A percentile compares a stretch with the other conserved stretches of the same genome.
Evolutionary conservation across 2,113 vertebrate species (phyloP).

Genomic region (Callipepla squamata): DNA sequence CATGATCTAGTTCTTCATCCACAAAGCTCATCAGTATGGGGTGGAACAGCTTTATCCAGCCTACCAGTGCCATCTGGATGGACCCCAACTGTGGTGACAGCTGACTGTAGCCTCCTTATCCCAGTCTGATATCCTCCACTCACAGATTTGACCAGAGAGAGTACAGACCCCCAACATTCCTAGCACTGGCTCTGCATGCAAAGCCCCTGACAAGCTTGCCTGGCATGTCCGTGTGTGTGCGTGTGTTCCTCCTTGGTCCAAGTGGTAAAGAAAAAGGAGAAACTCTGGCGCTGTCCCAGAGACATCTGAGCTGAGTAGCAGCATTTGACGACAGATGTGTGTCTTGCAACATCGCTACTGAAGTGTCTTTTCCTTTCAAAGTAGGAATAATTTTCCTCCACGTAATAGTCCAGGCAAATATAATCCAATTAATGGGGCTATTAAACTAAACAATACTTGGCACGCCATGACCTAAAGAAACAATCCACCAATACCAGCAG

Average conservation of each 20-base stretch:
- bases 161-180: neutral
- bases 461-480: slow-evolving; percentile 45
- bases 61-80: neutral
- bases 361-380: slow-evolving; percentile 70
- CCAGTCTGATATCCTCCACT: neutral
- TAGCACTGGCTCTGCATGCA: neutral
- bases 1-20: neutral
- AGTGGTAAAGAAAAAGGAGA: slow-evolving; percentile 9
- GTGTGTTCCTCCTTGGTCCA: neutral
- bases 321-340: slow-evolving; percentile 65
- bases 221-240: neutral
- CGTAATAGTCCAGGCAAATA: slow-evolving; percentile 64
- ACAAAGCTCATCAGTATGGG: neutral
- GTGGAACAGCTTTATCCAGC: neutral
- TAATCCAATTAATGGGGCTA: slow-evolving; percentile 64
- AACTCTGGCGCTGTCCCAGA: slow-evolving; percentile 2
- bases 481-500: slow-evolving; percentile 39
- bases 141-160: accelerated
- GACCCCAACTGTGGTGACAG: neutral
- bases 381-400: slow-evolving; percentile 58
- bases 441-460: slow-evolving; percentile 72
- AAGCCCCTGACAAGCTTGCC: neutral
- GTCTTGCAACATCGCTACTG: slow-evolving; percentile 67
- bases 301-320: slow-evolving; percentile 56
- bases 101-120: accelerated